Conservation (phyloP, 2,888 invertebrate species). For the Drosophila kuntzei region DNA sequence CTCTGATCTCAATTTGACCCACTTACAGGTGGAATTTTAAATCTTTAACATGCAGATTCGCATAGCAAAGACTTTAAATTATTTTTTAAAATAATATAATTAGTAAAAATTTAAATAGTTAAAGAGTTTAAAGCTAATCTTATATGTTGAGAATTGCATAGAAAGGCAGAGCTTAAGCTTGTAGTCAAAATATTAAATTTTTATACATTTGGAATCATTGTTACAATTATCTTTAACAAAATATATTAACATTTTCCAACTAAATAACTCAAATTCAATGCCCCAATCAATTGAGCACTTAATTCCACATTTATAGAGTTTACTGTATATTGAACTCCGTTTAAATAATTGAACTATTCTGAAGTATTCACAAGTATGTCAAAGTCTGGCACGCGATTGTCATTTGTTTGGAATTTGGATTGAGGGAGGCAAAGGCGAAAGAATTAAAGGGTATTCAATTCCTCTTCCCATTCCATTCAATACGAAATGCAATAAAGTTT, state of each 20-base stretch:
- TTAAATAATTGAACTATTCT: slow-evolving; percentile 43
- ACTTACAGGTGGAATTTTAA: no score
- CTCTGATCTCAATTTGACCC: no score
- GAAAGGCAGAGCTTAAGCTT: background rate
- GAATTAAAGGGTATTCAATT: slow-evolving; percentile 4
- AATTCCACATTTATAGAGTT: slow-evolving; percentile 4
- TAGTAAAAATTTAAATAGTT: no score
- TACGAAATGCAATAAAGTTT: slow-evolving; percentile 64
- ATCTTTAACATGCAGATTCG: no score
- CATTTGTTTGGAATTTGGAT: slow-evolving; percentile 14
- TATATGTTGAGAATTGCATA: background rate
- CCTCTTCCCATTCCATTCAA: background rate
- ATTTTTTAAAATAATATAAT: no score
- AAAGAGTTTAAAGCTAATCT: background rate
- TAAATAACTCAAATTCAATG: background rate
- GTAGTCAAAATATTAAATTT: background rate
- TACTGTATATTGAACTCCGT: background rate
- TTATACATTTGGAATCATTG: background rate
- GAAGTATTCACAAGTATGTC: slow-evolving; percentile 43
- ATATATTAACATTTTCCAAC: background rate
- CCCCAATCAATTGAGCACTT: background rate
- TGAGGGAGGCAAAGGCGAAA: no score
- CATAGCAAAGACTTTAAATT: no score
- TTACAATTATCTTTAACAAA: background rate
- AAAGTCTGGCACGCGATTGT: slow-evolving; percentile 52